Evolutionary conservation across 2,888 invertebrate genomes (phyloP).

Genomic region (Pardosa pseudoannulata): DNA sequence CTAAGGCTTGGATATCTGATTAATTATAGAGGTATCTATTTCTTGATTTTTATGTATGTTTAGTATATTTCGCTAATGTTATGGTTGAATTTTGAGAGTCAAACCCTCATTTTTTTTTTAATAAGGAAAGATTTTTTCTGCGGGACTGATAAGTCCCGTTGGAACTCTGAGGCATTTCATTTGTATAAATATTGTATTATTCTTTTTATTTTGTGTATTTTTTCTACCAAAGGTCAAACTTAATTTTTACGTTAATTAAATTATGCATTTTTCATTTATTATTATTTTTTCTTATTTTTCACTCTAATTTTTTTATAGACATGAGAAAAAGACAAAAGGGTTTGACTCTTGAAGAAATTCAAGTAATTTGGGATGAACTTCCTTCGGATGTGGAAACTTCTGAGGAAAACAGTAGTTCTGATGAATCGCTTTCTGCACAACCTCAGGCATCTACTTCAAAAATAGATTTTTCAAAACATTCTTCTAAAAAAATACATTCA

Average conservation of each 20-base stretch:
- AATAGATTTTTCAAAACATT: background rate
- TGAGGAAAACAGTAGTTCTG: slow-evolving; percentile 22
- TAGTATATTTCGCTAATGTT: too few species aligned
- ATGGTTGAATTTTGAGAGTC: too few species aligned
- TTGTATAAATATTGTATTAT: background rate
- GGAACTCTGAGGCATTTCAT: slow-evolving; percentile 2
- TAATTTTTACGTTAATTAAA: too few species aligned
- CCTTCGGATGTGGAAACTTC: slow-evolving; percentile 42
- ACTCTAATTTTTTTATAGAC: slow-evolving; percentile 22
- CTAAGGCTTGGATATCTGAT: too few species aligned
- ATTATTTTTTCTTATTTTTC: slow-evolving; percentile 30
- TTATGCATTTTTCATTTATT: slow-evolving; percentile 29
- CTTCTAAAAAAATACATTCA: too few species aligned
- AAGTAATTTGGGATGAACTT: slow-evolving; percentile 37
- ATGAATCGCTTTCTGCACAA: background rate
- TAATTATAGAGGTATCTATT: too few species aligned
- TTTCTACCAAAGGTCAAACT: background rate
- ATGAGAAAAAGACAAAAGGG: background rate
- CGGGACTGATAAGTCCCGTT: too few species aligned
- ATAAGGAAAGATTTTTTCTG: too few species aligned
- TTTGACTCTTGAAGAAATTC: slow-evolving; percentile 40
- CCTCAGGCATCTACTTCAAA: background rate
- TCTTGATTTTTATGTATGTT: too few species aligned
- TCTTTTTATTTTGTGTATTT: background rate
- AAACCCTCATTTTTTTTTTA: too few species aligned